Conservation (phyloP, 2,797 vertebrate species). For the Otolemur crassicaudatus region DNA sequence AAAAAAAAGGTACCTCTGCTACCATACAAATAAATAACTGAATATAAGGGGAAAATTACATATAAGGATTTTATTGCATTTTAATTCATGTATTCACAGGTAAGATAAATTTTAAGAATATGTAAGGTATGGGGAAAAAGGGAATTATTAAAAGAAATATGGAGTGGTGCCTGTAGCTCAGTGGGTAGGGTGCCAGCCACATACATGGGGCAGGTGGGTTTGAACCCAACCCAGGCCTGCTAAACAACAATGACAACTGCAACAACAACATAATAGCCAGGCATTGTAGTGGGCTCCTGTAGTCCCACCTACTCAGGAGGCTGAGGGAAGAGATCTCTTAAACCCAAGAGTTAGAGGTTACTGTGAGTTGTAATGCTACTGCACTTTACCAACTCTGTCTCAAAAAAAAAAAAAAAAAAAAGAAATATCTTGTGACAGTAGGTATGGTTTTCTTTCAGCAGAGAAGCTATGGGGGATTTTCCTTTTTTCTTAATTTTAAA, state of each 20-base stretch:
- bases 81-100: neutral
- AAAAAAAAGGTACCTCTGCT: neutral
- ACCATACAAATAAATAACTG: neutral
- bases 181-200: too few relatives aligned
- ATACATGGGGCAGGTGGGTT: too few relatives aligned
- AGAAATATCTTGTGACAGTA: neutral
- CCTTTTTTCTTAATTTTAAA: neutral
- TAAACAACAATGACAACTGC: too few relatives aligned
- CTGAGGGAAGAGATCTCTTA: too few relatives aligned
- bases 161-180: too few relatives aligned
- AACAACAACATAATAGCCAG: too few relatives aligned
- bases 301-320: too few relatives aligned
- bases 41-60: neutral
- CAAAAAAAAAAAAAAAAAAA: constrained; percentile 29
- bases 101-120: neutral
- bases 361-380: too few relatives aligned
- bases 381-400: too few relatives aligned
- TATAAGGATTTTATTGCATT: neutral
- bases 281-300: too few relatives aligned
- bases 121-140: neutral
- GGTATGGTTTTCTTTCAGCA: neutral
- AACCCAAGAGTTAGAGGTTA: too few relatives aligned
- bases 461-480: constrained; percentile 7
- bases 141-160: neutral
- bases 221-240: too few relatives aligned